Evolutionary conservation across 2,888 invertebrate species (phyloP).

Genomic region (Operophtera brumata): DNA sequence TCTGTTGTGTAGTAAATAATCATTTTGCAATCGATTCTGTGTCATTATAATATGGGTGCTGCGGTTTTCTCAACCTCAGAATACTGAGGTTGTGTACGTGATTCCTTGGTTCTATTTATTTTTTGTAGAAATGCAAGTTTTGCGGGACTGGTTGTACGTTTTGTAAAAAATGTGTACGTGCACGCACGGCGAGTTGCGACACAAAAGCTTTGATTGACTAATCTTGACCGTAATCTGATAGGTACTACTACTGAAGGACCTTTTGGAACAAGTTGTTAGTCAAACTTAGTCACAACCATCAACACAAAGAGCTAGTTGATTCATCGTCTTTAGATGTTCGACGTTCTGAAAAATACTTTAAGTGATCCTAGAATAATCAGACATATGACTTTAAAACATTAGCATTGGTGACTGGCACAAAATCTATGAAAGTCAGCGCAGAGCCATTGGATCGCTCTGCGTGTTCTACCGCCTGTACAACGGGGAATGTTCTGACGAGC

Average conservation of each 20-base stretch:
- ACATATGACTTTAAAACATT: too few relatives aligned
- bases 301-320: too few relatives aligned
- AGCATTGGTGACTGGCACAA: too few relatives aligned
- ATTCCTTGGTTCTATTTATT: conserved; percentile 64
- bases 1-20: conserved; percentile 69
- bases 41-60: conserved; percentile 72
- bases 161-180: conserved; percentile 61
- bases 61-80: conserved; percentile 56
- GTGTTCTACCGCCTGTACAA: too few relatives aligned
- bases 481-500: too few relatives aligned
- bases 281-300: too few relatives aligned
- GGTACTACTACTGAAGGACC: background rate
- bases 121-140: conserved; percentile 51
- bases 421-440: too few relatives aligned
- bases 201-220: conserved; percentile 19
- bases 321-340: too few relatives aligned
- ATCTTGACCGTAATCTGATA: conserved; percentile 28
- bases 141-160: conserved; percentile 67
- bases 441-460: too few relatives aligned
- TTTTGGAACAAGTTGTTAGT: background rate
- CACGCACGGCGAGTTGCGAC: conserved; percentile 38
- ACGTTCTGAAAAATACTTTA: background rate
- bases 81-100: conserved; percentile 68
- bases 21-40: conserved; percentile 73
- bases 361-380: too few relatives aligned